Base-by-base conservation (phyloP, 1,140 invertebrate species). In the Callitettix versicolor region DNA sequence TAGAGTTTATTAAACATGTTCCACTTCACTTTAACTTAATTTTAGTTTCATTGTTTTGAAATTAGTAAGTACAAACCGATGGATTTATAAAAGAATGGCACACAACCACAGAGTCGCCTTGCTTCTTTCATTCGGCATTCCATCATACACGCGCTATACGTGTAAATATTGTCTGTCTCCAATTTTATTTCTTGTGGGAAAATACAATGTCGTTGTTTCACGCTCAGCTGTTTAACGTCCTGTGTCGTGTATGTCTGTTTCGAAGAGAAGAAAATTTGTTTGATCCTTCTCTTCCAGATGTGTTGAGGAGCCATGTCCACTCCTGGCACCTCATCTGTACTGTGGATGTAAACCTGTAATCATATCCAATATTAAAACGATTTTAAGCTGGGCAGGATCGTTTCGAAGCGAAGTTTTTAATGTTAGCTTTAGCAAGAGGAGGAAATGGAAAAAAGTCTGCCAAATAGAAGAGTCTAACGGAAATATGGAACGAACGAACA, bases 171-270 rank as follows among this genome's bases (percentile, higher is more conserved):
- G 1, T 79, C 78, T 0, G 76, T 77, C 38, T 75, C 67, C 22
- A 84, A 61, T 48, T 72, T 71, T 15, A 76, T 68, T 68, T 85
- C 82, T 58, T 82, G 75, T 3, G 73, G 68, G 61, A 83, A 85
- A 22, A 83, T 73, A 59, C 82, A 85, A 40, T 79, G 77, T 38
- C 83, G 65, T 62, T 85, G 82, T 9, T 72, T 73, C 14, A 83
- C 76, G 1, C 77, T 77, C 11, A 85, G 66, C 59, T 85, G 82
- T 1, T 75, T 71, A 0, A 81, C 79, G 62, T 84, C 80, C 38
- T 78, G 75, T 1, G 81, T 84, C 0, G 82, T 85, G 61, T 85
- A 84, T 1, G 82, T 85, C 60, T 82, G 77, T 67, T 82, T 84
- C 21, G 82, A 76, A 0, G 79, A 79, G 60, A 85, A 84, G 0